These are phyloP conservation scores for Gordius sp. DNA, from an alignment of 2,888 invertebrate species.

Conservation along the genomic window DNA sequence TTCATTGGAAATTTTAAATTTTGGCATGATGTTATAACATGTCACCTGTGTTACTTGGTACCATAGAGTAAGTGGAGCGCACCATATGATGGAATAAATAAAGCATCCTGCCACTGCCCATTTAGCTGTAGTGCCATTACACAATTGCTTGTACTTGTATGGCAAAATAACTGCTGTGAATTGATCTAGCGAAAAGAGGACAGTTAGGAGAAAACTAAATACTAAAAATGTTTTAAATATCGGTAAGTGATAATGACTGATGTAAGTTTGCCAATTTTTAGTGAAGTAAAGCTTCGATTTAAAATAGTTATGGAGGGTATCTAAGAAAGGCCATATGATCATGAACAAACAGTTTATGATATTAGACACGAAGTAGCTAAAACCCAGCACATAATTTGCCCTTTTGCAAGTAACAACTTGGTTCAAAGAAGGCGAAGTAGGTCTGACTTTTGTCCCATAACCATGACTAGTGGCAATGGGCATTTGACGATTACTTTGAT, in stretches of 20 bases:
- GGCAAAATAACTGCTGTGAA: background rate
- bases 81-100: background rate
- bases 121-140: background rate
- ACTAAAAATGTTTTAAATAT: background rate
- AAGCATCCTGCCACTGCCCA: background rate
- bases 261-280: background rate
- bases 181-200: background rate
- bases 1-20: background rate
- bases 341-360: background rate
- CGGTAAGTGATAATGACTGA: background rate
- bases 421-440: no score
- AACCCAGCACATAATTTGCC: background rate
- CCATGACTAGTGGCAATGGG: no score
- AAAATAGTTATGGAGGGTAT: background rate
- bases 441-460: no score
- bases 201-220: background rate
- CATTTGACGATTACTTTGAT: no score
- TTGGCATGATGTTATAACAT: background rate
- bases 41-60: background rate
- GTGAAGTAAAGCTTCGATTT: background rate
- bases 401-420: no score
- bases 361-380: background rate
- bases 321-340: slow-evolving; percentile 2
- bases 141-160: background rate
- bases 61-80: background rate